Evolutionary conservation across 2,113 vertebrate species (phyloP), one percentile per base, ranked within the genome.

Genomic region (Callithrix jacchus): DNA sequence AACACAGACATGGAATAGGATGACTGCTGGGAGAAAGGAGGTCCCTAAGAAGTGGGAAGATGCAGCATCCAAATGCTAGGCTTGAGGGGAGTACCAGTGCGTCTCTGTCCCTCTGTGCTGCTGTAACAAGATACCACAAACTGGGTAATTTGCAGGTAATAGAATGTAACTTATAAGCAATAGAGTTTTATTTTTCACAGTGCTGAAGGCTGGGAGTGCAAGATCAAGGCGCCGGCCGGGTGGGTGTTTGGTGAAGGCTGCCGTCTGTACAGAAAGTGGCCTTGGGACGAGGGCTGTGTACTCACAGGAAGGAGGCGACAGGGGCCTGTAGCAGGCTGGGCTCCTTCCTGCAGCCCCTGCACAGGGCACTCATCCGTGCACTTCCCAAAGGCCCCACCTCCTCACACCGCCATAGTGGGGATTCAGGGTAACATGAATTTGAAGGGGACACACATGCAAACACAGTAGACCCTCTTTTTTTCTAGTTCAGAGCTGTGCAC

Each of bases 221-320:
- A 35, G 12, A 68, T n/a, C 32, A 68, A 18, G 6, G 13, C 0
- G 1, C 66, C 3, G 16, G 13, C 35, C 8, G 16, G 30, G 27
- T 16, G 12, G 13, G 32, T 70, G 35, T 70, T 35, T 3, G 6
- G 6, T 68, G 66, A 68, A 17, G 66, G 30, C 66, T n/a, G 66
- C 66, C 25, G 58, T 61, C 58, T 61, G 10, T 61, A 10, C 4
- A 1, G 9, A 61, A 61, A 23, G 58, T 61, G 58, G 58, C 23
- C 58, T 61, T 61, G 66, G 32, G 66, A 17, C 66, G 1, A 17
- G 32, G 16, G 32, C 16, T 6, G 35, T 6, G 32, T 35, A 32
- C 66, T 68, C 66, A 35, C 6, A 0, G 14, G 35, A 4, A 7
- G 35, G 16, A 18, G 35, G 66, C 1, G 30, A 30, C 12, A 3